Percentiles rank a stretch among this genome's conserved stretches.
These are phyloP conservation scores for Meiosimyza decipiens DNA, from an alignment of 2,888 invertebrate species.

Conservation along the genomic window DNA sequence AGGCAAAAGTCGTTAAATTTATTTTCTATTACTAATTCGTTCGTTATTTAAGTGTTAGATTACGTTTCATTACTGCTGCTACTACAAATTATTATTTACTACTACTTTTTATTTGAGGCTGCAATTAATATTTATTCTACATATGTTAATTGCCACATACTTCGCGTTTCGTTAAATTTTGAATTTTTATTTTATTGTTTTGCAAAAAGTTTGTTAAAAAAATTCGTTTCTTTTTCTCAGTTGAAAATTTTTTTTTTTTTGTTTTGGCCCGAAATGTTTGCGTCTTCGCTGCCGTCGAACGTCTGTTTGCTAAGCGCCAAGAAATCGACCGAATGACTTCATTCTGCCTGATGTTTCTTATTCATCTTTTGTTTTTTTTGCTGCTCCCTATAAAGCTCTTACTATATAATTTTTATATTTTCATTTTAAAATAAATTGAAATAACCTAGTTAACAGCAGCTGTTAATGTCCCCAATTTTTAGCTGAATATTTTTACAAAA, in stretches of 20 bases:
- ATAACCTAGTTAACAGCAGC: too few species aligned
- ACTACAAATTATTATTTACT: not conserved
- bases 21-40: slow-evolving; percentile 14
- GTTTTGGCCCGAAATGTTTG: slow-evolving; percentile 45
- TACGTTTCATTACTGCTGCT: not conserved
- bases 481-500: too few species aligned
- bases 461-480: too few species aligned
- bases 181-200: slow-evolving; percentile 7
- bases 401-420: slow-evolving; percentile 32
- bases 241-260: slow-evolving; percentile 31
- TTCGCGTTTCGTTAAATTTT: slow-evolving; percentile 7
- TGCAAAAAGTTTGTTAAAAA: slow-evolving; percentile 11
- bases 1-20: slow-evolving; percentile 46
- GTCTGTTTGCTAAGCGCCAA: slow-evolving; percentile 49
- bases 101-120: slow-evolving; percentile 9
- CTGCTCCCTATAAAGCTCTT: slow-evolving; percentile 10
- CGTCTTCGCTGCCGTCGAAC: slow-evolving; percentile 60
- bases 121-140: slow-evolving; percentile 29
- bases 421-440: slow-evolving; percentile 20
- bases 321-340: slow-evolving; percentile 35
- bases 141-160: slow-evolving; percentile 42
- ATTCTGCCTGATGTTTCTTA: slow-evolving; percentile 21
- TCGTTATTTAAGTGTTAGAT: slow-evolving; percentile 20
- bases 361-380: slow-evolving; percentile 15
- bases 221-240: slow-evolving; percentile 36